Evolutionary conservation across 2,113 vertebrate species (phyloP).

Genomic region (Hemichromis elongatus): DNA sequence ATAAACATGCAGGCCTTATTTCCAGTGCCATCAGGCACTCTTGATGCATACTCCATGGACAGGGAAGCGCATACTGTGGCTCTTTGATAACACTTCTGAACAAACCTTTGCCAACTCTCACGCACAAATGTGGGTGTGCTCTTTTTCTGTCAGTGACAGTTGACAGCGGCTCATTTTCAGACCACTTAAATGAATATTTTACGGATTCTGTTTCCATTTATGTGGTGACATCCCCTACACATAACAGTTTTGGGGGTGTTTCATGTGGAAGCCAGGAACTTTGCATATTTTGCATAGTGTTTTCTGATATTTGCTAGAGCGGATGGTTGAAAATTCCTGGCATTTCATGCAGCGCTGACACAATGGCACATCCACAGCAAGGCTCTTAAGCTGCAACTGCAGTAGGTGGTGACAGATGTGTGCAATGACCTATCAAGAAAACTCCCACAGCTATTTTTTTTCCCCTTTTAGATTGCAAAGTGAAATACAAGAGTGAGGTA

Average conservation of each 20-base stretch:
- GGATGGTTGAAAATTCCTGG: slow-evolving; percentile 6
- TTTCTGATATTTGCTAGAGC: slow-evolving; percentile 24
- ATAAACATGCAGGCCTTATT: slow-evolving; percentile 43
- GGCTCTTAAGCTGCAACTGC: slow-evolving; percentile 58
- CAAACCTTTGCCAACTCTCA: slow-evolving; percentile 55
- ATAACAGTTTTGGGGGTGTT: background rate
- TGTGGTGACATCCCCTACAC: slow-evolving; percentile 2
- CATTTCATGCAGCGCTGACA: slow-evolving; percentile 24
- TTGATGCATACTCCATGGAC: slow-evolving; percentile 53
- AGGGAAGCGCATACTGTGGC: slow-evolving; percentile 45
- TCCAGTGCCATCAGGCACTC: slow-evolving; percentile 60
- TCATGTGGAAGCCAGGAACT: slow-evolving; percentile 21
- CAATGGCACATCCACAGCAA: slow-evolving; percentile 25
- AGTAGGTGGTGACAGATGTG: slow-evolving; percentile 65
- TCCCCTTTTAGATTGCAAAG: slow-evolving; percentile 26
- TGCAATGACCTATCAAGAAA: slow-evolving; percentile 67
- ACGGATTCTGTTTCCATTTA: slow-evolving; percentile 35
- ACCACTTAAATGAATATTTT: slow-evolving; percentile 57
- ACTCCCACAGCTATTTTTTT: slow-evolving; percentile 54
- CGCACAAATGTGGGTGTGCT: slow-evolving; percentile 45
- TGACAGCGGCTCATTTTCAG: slow-evolving; percentile 56
- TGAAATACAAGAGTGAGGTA: slow-evolving; percentile 54
- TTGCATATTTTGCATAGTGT: slow-evolving; percentile 41
- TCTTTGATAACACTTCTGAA: slow-evolving; percentile 70
- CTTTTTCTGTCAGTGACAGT: slow-evolving; percentile 53